These are phyloP conservation scores for Plotosus lineatus DNA, from an alignment of 2,113 vertebrate species.

Conservation along the genomic window DNA sequence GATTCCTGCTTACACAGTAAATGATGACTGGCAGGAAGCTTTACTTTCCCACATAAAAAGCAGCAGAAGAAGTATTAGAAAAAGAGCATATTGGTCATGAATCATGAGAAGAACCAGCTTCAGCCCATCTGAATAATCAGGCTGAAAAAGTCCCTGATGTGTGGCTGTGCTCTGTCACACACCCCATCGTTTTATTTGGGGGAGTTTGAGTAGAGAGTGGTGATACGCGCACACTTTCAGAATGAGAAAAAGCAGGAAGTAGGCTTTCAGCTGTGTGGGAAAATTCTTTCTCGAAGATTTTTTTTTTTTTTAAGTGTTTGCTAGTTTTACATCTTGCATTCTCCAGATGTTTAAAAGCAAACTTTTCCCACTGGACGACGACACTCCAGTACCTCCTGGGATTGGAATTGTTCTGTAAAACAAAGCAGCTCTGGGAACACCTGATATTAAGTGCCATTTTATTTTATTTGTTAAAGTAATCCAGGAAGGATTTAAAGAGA, in stretches of 20 bases:
- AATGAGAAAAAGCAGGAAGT: slow-evolving; percentile 13
- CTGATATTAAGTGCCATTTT: not conserved
- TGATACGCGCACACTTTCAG: slow-evolving; percentile 4
- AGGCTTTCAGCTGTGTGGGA: slow-evolving; percentile 8
- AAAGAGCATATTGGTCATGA: slow-evolving; percentile 52
- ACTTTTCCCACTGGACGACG: slow-evolving; percentile 25
- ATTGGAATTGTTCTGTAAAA: slow-evolving; percentile 9
- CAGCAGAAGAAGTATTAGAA: slow-evolving; percentile 21
- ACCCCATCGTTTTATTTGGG: not conserved
- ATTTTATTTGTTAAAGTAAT: not conserved
- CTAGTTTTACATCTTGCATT: not conserved
- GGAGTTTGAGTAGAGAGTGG: not conserved
- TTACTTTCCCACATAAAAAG: slow-evolving; percentile 62
- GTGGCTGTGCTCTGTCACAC: slow-evolving; percentile 8
- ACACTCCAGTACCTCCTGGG: not conserved
- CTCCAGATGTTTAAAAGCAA: not conserved
- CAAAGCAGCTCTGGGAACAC: slow-evolving; percentile 9
- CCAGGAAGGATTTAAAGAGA: not conserved
- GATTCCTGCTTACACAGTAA: slow-evolving; percentile 66
- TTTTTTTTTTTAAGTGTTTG: slow-evolving; percentile 3
- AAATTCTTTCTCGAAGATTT: not conserved
- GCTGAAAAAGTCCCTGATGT: slow-evolving; percentile 10
- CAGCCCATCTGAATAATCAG: slow-evolving; percentile 42
- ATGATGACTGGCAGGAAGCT: slow-evolving; percentile 61
- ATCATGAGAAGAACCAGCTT: slow-evolving; percentile 65